Percentiles rank a stretch among this genome's conserved stretches.
Evolutionary conservation across 1,140 invertebrate species (phyloP).

Genomic region (Lepidurus arcticus): DNA sequence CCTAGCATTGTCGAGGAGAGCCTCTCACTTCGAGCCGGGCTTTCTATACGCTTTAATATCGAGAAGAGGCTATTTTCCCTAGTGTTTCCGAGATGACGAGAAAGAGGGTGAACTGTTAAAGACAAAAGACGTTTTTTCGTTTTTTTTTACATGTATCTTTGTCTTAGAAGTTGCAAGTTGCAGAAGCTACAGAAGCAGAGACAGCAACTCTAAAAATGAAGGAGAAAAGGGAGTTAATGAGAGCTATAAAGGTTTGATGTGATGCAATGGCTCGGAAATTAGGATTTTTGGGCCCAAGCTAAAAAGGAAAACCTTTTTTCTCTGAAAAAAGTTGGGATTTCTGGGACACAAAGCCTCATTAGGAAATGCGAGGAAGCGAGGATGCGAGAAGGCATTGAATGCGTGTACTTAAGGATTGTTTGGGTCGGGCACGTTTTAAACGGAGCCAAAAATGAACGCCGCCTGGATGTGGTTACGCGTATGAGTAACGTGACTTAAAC

Average conservation of each 20-base stretch:
- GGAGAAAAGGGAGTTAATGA: neutral
- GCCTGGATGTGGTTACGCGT: neutral
- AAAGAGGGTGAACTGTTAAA: neutral
- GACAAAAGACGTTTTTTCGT: neutral
- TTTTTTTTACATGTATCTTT: neutral
- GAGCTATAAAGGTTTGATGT: neutral
- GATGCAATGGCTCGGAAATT: constrained; percentile 10
- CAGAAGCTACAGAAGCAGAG: neutral
- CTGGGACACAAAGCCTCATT: neutral
- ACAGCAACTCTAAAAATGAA: neutral
- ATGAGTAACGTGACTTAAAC: neutral
- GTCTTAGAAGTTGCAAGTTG: neutral
- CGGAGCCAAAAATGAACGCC: neutral
- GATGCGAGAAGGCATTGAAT: neutral
- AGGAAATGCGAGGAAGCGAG: constrained; percentile 23
- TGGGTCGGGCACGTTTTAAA: neutral
- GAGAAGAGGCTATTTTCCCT: neutral
- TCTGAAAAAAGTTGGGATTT: neutral
- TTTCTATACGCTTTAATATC: neutral
- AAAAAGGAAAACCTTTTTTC: neutral
- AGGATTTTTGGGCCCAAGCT: neutral
- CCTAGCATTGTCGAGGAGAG: no score
- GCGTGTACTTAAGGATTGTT: neutral
- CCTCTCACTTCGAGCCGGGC: neutral
- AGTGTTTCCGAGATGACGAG: neutral